Conservation (phyloP, 2,888 invertebrate species). For the Electrophaes corylata region DNA sequence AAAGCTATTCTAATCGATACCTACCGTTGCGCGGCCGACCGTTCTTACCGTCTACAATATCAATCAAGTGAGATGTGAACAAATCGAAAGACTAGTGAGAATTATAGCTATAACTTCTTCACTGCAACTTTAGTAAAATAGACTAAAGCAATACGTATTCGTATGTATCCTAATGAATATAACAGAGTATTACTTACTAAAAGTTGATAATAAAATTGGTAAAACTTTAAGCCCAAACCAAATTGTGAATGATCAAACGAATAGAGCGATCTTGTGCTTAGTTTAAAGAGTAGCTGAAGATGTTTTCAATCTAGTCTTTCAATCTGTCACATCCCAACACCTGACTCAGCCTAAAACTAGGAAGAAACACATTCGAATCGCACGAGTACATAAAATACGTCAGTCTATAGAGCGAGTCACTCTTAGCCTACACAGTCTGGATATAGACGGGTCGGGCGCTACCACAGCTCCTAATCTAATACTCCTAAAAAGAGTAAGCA, state of each 20-base stretch:
- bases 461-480: constrained; percentile 35
- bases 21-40: constrained; percentile 68
- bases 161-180: not conserved
- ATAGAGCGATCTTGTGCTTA: not conserved
- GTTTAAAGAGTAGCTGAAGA: not conserved
- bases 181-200: not conserved
- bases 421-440: constrained; percentile 78
- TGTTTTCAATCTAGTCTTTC: constrained; percentile 4
- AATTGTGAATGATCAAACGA: not conserved
- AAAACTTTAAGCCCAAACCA: not conserved
- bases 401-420: constrained; percentile 78
- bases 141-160: not conserved
- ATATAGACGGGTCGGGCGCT: constrained; percentile 56
- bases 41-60: constrained; percentile 48
- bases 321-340: constrained; percentile 19
- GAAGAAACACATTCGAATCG: constrained; percentile 75
- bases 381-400: constrained; percentile 77
- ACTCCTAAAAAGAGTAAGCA: constrained; percentile 15
- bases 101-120: not conserved
- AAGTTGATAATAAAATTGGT: not conserved
- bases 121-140: not conserved
- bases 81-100: constrained; percentile 21
- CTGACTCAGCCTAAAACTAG: constrained; percentile 59
- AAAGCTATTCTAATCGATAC: constrained; percentile 61
- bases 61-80: constrained; percentile 31